These are phyloP conservation scores for Anagrus nilaparvatae DNA, from an alignment of 1,140 invertebrate species.

Conservation along the genomic window DNA sequence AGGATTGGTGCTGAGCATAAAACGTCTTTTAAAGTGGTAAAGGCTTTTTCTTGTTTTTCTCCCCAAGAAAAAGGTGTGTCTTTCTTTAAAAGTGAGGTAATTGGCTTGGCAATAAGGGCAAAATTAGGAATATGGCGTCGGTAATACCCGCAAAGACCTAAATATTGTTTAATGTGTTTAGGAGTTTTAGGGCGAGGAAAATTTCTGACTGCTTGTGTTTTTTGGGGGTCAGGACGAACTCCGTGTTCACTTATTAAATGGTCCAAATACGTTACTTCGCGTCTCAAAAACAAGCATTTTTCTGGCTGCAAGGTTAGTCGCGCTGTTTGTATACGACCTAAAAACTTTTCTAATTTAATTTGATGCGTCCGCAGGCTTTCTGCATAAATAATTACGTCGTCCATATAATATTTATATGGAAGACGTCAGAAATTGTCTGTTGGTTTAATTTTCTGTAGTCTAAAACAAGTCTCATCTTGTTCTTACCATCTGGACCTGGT, in stretches of 20 bases:
- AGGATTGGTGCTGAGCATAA: slow-evolving; percentile 34
- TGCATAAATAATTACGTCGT: slow-evolving; percentile 3
- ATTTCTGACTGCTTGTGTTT: background rate
- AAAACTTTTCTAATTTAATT: slow-evolving; percentile 8
- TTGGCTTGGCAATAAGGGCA: slow-evolving; percentile 9
- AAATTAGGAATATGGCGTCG: slow-evolving; percentile 12
- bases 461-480: background rate
- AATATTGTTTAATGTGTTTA: slow-evolving; percentile 2
- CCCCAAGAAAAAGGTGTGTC: slow-evolving; percentile 12
- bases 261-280: slow-evolving; percentile 4
- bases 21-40: slow-evolving; percentile 31
- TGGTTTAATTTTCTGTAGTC: slow-evolving; percentile 1
- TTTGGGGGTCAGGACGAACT: background rate
- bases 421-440: background rate
- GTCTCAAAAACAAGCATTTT: slow-evolving; percentile 7
- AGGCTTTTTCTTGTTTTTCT: slow-evolving; percentile 21
- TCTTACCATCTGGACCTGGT: background rate
- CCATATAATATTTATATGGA: background rate
- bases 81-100: slow-evolving; percentile 15
- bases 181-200: slow-evolving; percentile 3
- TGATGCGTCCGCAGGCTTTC: background rate
- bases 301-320: background rate
- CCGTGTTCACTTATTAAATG: slow-evolving; percentile 4
- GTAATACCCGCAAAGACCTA: slow-evolving; percentile 3
- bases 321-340: slow-evolving; percentile 4